Base-by-base conservation (phyloP, 2,888 invertebrate genomes). In the Silvanus unidentatus region DNA sequence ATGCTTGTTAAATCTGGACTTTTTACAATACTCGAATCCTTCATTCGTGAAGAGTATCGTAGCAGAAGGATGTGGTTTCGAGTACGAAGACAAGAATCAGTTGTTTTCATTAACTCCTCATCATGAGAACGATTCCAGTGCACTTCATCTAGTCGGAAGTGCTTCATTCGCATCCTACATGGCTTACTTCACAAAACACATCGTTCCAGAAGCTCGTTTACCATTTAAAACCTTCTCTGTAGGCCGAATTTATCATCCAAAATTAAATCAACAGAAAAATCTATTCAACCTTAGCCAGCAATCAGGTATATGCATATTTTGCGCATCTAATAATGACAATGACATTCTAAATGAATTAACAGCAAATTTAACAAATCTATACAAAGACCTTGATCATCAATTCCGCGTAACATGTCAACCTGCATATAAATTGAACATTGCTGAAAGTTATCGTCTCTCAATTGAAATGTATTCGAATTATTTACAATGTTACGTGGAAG, bases 31-130 rank as follows among this genome's bases (percentile, higher is more conserved):
- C 57, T 80, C 84, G 1, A 88, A 88, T 66, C 77, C 88, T 1
- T 89, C 91, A 71, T 89, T 91, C 71, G 77, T 80, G 3, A 80
- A 85, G 43, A 86, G 85, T 62, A 71, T 86, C 1, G 72, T 91
- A 2, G 73, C 88, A 4, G 89, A 92, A 72, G 89, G 86, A 39
- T 79, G 82, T 58, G 84, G 84, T 1, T 62, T 72, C 27, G 74
- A 81, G 59, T 78, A 80, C 34, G 73, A 76, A 2, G 73, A 81
- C 55, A 70, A 77, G 1, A 59, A 72, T 28, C 61, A 71, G n/a
- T 72, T 78, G 8, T 85, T 84, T 55, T 77, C 82, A 42, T 62
- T 86, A 29, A 72, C 79, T 52, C 74, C 79, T 47, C 75, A 77
- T 44, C 75, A 77, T 36, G 77, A 77, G 9, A 73, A 77, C 36